A percentile compares a stretch with the other conserved stretches of the same genome.
These are phyloP conservation scores for Catocala sponsa DNA, from an alignment of 2,888 invertebrate species.

Conservation along the genomic window DNA sequence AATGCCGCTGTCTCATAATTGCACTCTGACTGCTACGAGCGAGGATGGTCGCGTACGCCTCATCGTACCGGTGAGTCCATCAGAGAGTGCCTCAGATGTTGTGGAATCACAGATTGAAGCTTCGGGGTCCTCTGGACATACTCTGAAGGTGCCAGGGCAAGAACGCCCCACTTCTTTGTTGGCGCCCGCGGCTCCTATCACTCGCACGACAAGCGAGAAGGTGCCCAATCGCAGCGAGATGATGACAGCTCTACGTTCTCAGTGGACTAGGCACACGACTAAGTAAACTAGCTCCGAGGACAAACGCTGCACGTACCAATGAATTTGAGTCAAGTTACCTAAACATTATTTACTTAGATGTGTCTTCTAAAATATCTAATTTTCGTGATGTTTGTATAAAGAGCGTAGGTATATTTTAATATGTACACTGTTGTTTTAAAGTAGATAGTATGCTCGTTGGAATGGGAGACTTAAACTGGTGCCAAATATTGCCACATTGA, in stretches of 20 bases:
- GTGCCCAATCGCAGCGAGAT: conserved; percentile 95
- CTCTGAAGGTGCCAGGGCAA: conserved; percentile 86
- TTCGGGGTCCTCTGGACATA: conserved; percentile 74
- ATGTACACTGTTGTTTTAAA: conserved; percentile 43
- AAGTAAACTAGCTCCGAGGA: conserved; percentile 85
- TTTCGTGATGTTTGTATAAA: conserved; percentile 47
- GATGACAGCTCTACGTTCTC: conserved; percentile 94
- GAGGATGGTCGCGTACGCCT: conserved; percentile 89
- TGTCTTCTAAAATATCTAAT: conserved; percentile 41
- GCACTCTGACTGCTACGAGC: conserved; percentile 89
- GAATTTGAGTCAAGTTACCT: conserved; percentile 64
- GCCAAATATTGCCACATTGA: conserved; percentile 61
- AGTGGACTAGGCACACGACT: conserved; percentile 96
- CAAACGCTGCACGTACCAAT: conserved; percentile 11
- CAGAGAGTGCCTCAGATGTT: conserved; percentile 71
- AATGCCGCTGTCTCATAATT: conserved; percentile 90
- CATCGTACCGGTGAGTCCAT: conserved; percentile 89
- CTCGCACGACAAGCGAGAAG: conserved; percentile 94
- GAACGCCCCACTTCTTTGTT: conserved; percentile 60
- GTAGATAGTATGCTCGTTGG: conserved; percentile 47
- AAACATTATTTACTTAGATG: conserved; percentile 49
- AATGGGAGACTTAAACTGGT: conserved; percentile 60
- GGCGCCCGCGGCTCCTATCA: conserved; percentile 90
- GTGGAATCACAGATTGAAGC: conserved; percentile 63
- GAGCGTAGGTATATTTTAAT: conserved; percentile 44